Base-by-base conservation (phyloP, 1,140 invertebrate species). In the Drosophila subpulchrella region DNA sequence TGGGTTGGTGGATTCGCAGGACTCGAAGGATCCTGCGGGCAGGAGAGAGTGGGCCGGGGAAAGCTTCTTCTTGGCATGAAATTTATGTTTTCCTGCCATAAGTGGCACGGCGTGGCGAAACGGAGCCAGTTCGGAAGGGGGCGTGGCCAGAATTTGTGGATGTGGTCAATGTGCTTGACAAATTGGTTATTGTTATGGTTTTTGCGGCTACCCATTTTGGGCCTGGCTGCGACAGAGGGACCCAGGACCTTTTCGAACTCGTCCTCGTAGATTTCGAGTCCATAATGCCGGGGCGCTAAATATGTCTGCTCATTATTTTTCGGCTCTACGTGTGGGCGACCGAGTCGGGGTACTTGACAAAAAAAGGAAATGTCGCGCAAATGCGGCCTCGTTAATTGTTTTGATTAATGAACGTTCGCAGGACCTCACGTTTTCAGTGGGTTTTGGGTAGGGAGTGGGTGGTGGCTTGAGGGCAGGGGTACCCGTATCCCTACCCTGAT, bases 161-260 rank as follows among this genome's bases (percentile, higher is more conserved):
- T 89, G 81, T 81, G 85, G 84, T 75, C 84, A 90, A 89, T 84
- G 85, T 81, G 77, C 77, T 81, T 89, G 85, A 89, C 85, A 89
- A 89, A 89, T 89, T 89, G 77, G 85, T 89, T 89, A 89, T 89
- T 89, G 84, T 89, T 89, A 89, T 89, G 85, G 77, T 78, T 81
- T 84, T 79, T 84, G 62, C 63, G 62, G 62, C 34, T 50, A 13
- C 36, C 71, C 59, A 56, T 66, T 17, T 32, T 15, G 1, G 47
- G 73, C 17, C 46, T 51, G 65, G 36, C n/a, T 6, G 12, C 20
- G 46, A 36, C 53, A 38, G 10, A 42, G 50, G 51, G 38, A 63
- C 20, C 20, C 60, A 57, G 27, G 27, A 5, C 27, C 27, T 4
- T 5, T 27, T 27, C 27, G 27, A 27, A 27, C 53, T 17, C 51